These are phyloP conservation scores for Apis mellifera DNA, from an alignment of 1,140 invertebrate genomes.

Conservation along the genomic window DNA sequence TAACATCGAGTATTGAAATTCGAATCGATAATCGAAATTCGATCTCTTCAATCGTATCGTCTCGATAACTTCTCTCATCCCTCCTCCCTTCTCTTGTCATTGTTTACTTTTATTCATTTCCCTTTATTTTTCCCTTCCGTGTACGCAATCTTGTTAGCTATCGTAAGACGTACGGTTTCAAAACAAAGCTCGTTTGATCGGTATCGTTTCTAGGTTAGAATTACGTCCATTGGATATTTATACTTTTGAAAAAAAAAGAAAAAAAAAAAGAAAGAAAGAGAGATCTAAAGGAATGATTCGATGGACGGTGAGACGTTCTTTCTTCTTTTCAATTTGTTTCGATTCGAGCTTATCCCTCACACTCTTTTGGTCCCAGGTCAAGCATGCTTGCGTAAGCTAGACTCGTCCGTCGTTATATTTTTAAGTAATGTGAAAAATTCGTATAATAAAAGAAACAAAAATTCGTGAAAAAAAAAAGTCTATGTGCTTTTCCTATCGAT, in stretches of 20 bases:
- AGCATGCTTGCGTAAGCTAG: conserved; percentile 62
- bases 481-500: background rate
- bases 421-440: conserved; percentile 65
- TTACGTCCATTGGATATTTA: background rate
- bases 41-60: conserved; percentile 17
- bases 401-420: conserved; percentile 64
- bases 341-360: conserved; percentile 38
- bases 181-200: conserved; percentile 11
- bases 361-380: conserved; percentile 63
- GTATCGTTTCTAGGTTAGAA: background rate
- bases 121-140: background rate
- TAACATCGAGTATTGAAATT: background rate
- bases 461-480: conserved; percentile 38
- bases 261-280: background rate
- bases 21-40: conserved; percentile 26
- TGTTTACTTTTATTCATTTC: background rate
- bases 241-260: background rate
- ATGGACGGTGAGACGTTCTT: background rate
- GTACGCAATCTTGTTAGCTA: background rate
- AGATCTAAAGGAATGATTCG: background rate
- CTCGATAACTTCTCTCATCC: conserved; percentile 18
- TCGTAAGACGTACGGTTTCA: conserved; percentile 26
- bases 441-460: conserved; percentile 59
- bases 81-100: conserved; percentile 8
- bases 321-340: background rate